Base-by-base conservation (phyloP, 2,888 invertebrate species). In the Leucophora obtusa region DNA sequence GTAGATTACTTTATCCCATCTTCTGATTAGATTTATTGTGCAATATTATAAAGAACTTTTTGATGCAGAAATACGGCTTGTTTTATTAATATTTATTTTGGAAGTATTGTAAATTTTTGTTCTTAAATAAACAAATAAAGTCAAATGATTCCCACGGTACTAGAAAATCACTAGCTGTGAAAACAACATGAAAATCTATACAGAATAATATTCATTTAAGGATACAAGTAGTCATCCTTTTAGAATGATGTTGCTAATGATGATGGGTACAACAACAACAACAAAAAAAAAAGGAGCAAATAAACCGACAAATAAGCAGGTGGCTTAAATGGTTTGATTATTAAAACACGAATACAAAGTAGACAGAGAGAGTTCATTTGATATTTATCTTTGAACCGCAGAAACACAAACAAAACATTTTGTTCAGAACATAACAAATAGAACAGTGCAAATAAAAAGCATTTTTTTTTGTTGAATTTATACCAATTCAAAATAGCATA, bases 331-430 rank as follows among this genome's bases (percentile, higher is more conserved):
- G 35, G 18, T 59, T 68, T 74, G 28, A 54, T 81, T 65, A 51
- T 77, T 68, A 56, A 72, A 77, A 70, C 76, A 24, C 5, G 24
- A 24, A 24, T 24, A 24, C 24, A 28, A 28, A 28, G 28, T 28
- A 28, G 28, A 28, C 28, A 38, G 18, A 60, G 35, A 54, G 51
- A 74, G 65, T 60, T 77, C 70, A 82, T 80, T 82, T 77, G 84
- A 83, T 84, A 82, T 82, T 82, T 83, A 83, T 82, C 82, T 78
- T 75, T 54, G 82, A 83, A 83, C 82, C 84, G 68, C 84, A 82
- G 78, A 82, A 72, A 82, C 75, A 74, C 58, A 77, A 81, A 81
- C 60, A 76, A 28, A 15, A 28, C 43, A 62, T 38, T 71, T 51
- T 15, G 1, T 17, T 18, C 0, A 59, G 65, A 63, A 73, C 28